phyloP scores from a whole-genome alignment of 2,113 vertebrate species.

The Mellivora capensis region DNA sequence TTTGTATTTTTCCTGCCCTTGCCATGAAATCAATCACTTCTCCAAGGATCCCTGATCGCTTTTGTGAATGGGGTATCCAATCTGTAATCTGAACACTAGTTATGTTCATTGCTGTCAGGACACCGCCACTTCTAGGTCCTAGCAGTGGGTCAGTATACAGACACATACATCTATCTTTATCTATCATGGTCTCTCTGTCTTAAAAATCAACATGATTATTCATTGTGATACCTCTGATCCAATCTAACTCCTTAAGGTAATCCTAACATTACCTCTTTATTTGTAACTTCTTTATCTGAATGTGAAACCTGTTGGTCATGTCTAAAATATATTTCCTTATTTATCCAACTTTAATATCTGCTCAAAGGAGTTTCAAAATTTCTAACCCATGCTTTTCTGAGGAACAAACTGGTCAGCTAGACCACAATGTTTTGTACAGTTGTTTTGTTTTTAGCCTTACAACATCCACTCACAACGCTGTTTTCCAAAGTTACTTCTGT shows the following conservation, averaged over 20 bases:
- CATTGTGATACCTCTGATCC: not conserved
- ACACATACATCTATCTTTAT: not conserved
- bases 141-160: not conserved
- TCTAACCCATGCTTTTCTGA: not conserved
- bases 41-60: not conserved
- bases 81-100: not conserved
- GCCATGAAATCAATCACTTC: not conserved
- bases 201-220: not conserved
- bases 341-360: not conserved
- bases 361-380: not conserved
- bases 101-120: not conserved
- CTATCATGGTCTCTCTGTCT: not conserved
- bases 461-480: not conserved
- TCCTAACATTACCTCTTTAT: not conserved
- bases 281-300: not conserved
- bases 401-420: not conserved
- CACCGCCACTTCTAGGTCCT: not conserved
- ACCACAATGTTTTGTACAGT: not conserved
- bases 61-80: not conserved
- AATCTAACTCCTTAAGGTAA: not conserved
- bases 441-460: not conserved
- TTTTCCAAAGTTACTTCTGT: not conserved
- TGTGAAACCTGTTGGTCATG: not conserved
- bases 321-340: not conserved
- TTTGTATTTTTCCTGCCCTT: not conserved